Evolutionary conservation across 2,113 vertebrate species (phyloP), one percentile per base, ranked within the genome.

Genomic region (Centropus bengalensis): DNA sequence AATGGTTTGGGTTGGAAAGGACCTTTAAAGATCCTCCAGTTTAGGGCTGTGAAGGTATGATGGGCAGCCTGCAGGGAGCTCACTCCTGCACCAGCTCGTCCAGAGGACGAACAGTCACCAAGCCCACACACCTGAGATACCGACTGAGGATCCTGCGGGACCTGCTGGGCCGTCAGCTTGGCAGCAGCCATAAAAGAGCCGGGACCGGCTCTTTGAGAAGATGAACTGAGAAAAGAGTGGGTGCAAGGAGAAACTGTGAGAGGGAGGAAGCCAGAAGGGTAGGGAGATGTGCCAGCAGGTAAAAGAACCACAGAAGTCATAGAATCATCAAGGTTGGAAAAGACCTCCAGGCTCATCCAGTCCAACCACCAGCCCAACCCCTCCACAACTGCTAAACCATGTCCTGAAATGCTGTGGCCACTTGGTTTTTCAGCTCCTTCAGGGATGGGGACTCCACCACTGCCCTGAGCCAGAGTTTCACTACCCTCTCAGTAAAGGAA

Each of bases 111-210:
- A 26, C 38, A 12, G 38, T 9, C 13, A 5, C 19, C 0, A 3
- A 78, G n/a, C 66, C 28, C 47, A 1, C 9, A 0, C 0, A 0
- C 8, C n/a, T 58, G 23, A 4, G 16, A 20, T 5, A 1, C 28
- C 17, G 66, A 28, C 32, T 2, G 27, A 11, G 33, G 23, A 0
- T 67, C 36, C 59, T 5, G 14, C 33, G 1, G 40, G 20, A 12
- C 10, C 32, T 5, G 4, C 55, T 21, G 7, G 28, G 44, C 51
- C 21, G 12, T 27, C 32, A 24, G 59, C 47, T 12, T 30, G 6
- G 40, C 30, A 32, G 4, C 52, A 36, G 2, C 33, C 59, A 3
- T 0, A 1, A 4, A 32, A 15, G 8, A 26, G 24, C 19, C 36
- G 1, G 14, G 59, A 21, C 19, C 42, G 15, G 40, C 75, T 6